Evolutionary conservation across 2,888 invertebrate genomes (phyloP).

Genomic region (Malacosoma neustria): DNA sequence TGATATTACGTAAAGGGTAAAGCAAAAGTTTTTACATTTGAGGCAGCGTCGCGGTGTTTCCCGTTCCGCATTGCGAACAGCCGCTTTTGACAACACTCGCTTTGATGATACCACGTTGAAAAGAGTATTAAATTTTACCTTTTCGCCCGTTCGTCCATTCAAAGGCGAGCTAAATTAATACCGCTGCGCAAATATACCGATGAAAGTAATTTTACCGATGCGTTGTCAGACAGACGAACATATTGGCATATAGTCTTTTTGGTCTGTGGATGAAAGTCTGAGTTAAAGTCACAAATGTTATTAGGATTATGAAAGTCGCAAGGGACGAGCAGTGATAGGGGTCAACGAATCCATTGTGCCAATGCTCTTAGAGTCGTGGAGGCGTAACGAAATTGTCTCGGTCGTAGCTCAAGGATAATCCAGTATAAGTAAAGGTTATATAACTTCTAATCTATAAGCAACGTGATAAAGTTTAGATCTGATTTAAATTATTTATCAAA

Average conservation of each 20-base stretch:
- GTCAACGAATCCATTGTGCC: slow-evolving; percentile 57
- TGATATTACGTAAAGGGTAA: slow-evolving; percentile 59
- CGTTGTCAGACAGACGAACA: slow-evolving; percentile 13
- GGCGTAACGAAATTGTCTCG: slow-evolving; percentile 54
- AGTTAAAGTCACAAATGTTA: slow-evolving; percentile 39
- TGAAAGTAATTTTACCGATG: slow-evolving; percentile 18
- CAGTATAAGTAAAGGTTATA: slow-evolving; percentile 37
- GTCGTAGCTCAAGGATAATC: slow-evolving; percentile 45
- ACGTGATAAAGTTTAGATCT: not conserved
- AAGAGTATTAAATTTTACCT: slow-evolving; percentile 60
- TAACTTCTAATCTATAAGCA: slow-evolving; percentile 6
- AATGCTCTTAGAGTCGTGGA: slow-evolving; percentile 34
- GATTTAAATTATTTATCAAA: not conserved
- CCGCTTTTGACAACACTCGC: slow-evolving; percentile 65
- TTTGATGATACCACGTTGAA: slow-evolving; percentile 55
- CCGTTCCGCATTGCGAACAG: slow-evolving; percentile 53
- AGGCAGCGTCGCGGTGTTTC: slow-evolving; percentile 48
- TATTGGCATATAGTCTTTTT: slow-evolving; percentile 10
- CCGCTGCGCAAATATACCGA: slow-evolving; percentile 37
- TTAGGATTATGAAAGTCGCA: slow-evolving; percentile 41
- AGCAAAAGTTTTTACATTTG: slow-evolving; percentile 70
- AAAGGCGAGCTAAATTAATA: slow-evolving; percentile 48
- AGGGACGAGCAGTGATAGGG: slow-evolving; percentile 41
- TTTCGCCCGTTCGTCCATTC: slow-evolving; percentile 44
- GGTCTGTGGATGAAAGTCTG: slow-evolving; percentile 32